phyloP scores from a whole-genome alignment of 2,888 invertebrate species.

The Epirrhoe alternata region DNA sequence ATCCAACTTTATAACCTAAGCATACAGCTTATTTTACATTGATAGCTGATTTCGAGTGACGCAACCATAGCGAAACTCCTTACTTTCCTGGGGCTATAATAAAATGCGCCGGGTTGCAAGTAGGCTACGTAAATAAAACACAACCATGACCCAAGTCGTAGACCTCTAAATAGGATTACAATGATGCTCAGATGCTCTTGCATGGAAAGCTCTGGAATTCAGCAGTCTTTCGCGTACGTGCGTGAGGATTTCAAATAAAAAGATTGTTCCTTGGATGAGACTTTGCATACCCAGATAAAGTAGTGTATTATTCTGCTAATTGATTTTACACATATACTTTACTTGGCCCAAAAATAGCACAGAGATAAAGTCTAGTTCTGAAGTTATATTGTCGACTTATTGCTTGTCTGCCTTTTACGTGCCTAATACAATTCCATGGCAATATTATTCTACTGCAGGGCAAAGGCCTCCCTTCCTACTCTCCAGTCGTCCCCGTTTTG shows the following conservation, averaged over 20 bases:
- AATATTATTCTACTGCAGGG: no score
- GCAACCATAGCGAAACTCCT: slow-evolving; percentile 5
- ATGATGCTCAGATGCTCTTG: slow-evolving; percentile 25
- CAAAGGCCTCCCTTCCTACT: no score
- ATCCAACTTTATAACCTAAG: background rate
- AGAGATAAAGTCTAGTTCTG: no score
- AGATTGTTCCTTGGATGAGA: slow-evolving; percentile 2
- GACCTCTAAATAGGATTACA: slow-evolving; percentile 31
- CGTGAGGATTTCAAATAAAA: slow-evolving; percentile 26
- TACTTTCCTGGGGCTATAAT: slow-evolving; percentile 26
- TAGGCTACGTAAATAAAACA: slow-evolving; percentile 33
- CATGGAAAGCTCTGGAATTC: slow-evolving; percentile 12
- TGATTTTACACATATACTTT: background rate
- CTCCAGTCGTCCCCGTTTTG: no score
- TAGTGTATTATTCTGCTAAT: background rate
- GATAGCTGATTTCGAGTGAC: slow-evolving; percentile 9
- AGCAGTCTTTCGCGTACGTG: slow-evolving; percentile 13
- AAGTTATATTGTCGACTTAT: no score
- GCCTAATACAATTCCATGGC: no score
- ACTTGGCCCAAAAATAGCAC: no score
- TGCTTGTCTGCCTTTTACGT: no score
- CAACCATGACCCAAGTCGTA: slow-evolving; percentile 27
- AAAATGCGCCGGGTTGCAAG: slow-evolving; percentile 29
- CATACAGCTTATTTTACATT: background rate
- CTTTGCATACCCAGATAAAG: slow-evolving; percentile 1